These are phyloP conservation scores for Wasmannia auropunctata DNA, from an alignment of 1,140 invertebrate species.

Conservation along the genomic window DNA sequence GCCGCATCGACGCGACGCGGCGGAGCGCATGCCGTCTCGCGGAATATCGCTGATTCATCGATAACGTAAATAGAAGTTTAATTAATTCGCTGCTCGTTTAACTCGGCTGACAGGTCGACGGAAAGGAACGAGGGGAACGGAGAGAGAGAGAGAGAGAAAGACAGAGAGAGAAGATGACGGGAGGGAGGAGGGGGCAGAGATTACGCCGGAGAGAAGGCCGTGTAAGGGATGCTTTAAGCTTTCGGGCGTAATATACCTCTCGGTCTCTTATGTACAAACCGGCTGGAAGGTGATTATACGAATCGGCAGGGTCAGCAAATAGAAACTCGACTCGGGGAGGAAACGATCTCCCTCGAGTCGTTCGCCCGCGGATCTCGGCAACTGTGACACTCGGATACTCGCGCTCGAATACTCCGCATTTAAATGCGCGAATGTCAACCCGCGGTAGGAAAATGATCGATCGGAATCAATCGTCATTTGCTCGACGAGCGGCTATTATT, in stretches of 20 bases:
- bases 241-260: conserved; percentile 74
- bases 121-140: conserved; percentile 67
- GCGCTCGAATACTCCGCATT: background rate
- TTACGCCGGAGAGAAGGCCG: conserved; percentile 69
- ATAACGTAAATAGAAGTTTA: conserved; percentile 85
- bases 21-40: conserved; percentile 42
- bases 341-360: conserved; percentile 19
- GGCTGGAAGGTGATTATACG: conserved; percentile 53
- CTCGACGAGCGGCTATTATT: background rate
- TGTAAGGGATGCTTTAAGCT: conserved; percentile 78
- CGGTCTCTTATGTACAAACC: conserved; percentile 49
- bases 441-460: background rate
- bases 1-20: conserved; percentile 53
- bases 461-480: background rate
- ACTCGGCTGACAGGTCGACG: conserved; percentile 80
- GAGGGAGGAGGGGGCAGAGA: conserved; percentile 70
- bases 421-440: background rate
- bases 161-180: background rate
- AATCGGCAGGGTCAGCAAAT: conserved; percentile 70
- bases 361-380: conserved; percentile 3
- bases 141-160: background rate
- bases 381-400: conserved; percentile 6
- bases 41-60: conserved; percentile 84
- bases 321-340: conserved; percentile 41
- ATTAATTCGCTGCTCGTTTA: conserved; percentile 84